phyloP scores from a whole-genome alignment of 2,797 vertebrate species.

The Heliangelus exortis region DNA sequence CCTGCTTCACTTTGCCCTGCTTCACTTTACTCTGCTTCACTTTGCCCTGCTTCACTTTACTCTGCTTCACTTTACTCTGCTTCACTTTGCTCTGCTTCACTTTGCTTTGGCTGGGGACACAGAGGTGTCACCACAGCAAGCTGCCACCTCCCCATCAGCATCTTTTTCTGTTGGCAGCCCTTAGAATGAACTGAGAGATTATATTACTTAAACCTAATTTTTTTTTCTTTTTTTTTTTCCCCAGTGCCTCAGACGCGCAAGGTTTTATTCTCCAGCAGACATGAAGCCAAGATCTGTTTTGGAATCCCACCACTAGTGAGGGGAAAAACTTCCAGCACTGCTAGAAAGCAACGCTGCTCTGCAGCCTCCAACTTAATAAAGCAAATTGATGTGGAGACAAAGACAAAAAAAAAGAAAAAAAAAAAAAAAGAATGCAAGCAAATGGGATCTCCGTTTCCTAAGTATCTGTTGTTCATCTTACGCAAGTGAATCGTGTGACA shows the following conservation, averaged over 20 bases:
- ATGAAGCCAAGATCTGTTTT: background rate
- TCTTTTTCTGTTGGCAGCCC: background rate
- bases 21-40: no score
- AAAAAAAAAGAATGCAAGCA: background rate
- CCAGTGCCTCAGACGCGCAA: background rate
- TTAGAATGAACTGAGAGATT: background rate
- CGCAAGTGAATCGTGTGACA: conserved; percentile 63
- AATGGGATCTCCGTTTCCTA: conserved; percentile 40
- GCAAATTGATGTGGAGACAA: background rate
- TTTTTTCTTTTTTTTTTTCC: no score
- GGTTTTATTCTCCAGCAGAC: background rate
- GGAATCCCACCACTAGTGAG: background rate
- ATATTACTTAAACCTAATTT: background rate
- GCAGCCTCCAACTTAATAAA: background rate
- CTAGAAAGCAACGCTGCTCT: background rate
- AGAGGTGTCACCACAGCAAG: background rate
- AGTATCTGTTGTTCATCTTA: conserved; percentile 55
- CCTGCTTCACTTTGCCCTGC: no score
- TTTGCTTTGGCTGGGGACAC: background rate
- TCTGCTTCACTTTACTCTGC: no score
- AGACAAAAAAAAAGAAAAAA: background rate
- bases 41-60: no score
- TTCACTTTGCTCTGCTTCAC: no score
- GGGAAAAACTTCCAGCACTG: background rate
- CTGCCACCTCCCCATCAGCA: background rate